Evolutionary conservation across 2,797 vertebrate species (phyloP), one percentile per base, ranked within the genome.

Genomic region (Macrochelys suwanniensis): DNA sequence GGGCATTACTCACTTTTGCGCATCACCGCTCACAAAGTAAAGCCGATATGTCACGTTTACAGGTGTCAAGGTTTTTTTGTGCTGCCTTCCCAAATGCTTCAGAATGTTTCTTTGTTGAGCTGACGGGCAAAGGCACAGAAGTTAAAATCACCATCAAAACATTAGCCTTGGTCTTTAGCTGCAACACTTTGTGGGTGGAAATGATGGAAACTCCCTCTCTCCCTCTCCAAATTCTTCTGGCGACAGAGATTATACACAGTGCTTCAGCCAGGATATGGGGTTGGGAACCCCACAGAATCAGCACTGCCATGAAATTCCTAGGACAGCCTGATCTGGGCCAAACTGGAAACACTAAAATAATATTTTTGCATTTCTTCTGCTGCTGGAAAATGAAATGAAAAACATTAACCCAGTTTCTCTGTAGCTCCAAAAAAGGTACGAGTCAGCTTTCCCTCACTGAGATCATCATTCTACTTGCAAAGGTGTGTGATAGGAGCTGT

Each of bases 1-100:
- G 19, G 0, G 0, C 1, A 0, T 1, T 0, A 1, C 5, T 45
- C 9, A 0, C 9, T 12, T 7, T 10, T 7, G 2, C n/a, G 54
- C 65, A 33, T 61, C 87, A 3, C 26, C 8, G 25, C 31, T 59
- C 80, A 45, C 42, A 28, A 26, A 31, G 54, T 16, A 26, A 56
- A n/a, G 54, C 59, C 45, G 59, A 57, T 11, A 5, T 7, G 37
- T n/a, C 84, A 16, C 26, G 0, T 25, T 61, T 17, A 4, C 0
- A 49, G 13, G 50, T 6, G 37, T 50, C 25, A 3, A 7, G 12
- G 33, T 53, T 71, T 49, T 6, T 61, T n/a, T 45, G 3, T n/a
- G n/a, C 33, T 31, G 5, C 13, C 84, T 26, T 9, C 76, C 16
- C 42, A 37, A 6, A 53, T 1, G 13, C 6, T 0, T 23, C 31